Conservation (phyloP, 2,888 invertebrate genomes). For the Nomada ruficornis region DNA sequence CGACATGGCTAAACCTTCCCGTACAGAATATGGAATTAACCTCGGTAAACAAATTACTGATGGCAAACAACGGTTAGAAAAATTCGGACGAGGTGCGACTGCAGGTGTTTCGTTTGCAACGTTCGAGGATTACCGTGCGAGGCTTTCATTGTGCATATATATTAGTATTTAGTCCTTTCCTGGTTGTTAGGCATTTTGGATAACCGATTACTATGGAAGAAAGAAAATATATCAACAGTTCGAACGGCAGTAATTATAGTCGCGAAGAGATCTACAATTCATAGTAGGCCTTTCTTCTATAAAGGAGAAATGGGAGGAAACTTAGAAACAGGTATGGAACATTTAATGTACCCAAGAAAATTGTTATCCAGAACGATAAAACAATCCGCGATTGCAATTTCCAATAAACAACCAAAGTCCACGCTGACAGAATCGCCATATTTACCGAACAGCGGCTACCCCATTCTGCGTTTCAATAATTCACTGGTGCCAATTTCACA, state of each 20-base stretch:
- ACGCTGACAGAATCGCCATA: too few relatives aligned
- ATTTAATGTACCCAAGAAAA: background rate
- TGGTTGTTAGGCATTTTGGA: background rate
- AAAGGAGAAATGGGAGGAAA: too few relatives aligned
- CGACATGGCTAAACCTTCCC: constrained; percentile 11
- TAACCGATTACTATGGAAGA: background rate
- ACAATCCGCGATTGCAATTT: constrained; percentile 20
- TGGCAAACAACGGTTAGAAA: background rate
- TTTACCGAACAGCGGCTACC: too few relatives aligned
- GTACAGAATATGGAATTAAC: constrained; percentile 33
- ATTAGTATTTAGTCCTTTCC: too few relatives aligned
- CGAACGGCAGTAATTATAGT: background rate
- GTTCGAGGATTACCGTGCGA: background rate
- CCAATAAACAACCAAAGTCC: background rate
- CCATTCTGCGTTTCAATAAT: too few relatives aligned
- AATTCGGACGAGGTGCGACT: background rate
- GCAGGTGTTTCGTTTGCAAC: background rate
- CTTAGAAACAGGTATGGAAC: too few relatives aligned
- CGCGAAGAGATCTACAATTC: too few relatives aligned
- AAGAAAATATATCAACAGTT: background rate
- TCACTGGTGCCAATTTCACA: too few relatives aligned
- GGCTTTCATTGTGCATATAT: too few relatives aligned
- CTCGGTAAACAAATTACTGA: constrained; percentile 22
- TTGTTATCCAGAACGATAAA: constrained; percentile 20
- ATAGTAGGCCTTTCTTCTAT: too few relatives aligned